Conservation (phyloP, 2,113 vertebrate species). For the Euleptes europaea region DNA sequence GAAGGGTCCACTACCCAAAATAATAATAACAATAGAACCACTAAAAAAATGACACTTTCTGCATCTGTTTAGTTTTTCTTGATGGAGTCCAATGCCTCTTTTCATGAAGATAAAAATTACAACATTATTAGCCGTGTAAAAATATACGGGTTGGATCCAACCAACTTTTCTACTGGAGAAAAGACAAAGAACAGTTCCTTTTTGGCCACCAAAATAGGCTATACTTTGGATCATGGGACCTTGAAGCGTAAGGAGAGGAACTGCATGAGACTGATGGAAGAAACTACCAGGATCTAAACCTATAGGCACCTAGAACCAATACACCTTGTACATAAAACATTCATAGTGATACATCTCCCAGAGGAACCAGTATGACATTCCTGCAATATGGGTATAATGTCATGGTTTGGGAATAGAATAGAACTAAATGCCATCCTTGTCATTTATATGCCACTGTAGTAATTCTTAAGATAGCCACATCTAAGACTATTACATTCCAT, state of each 20-base stretch:
- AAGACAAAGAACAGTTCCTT: too few species aligned
- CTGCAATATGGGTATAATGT: background rate
- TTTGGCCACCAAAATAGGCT: too few species aligned
- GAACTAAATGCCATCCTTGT: background rate
- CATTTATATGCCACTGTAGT: background rate
- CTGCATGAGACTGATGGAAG: too few species aligned
- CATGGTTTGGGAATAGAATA: background rate
- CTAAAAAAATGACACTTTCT: background rate
- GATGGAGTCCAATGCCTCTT: background rate
- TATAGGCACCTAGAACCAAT: conserved; percentile 3
- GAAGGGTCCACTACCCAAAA: background rate
- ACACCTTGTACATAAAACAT: background rate
- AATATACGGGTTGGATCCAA: background rate
- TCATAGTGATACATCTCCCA: background rate
- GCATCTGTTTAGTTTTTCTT: background rate
- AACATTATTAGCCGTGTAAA: background rate
- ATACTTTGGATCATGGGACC: too few species aligned
- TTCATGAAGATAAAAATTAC: background rate
- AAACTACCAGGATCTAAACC: too few species aligned
- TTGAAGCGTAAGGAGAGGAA: too few species aligned
- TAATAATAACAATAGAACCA: background rate
- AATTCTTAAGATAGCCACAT: background rate
- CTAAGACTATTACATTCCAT: background rate
- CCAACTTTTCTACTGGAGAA: too few species aligned
- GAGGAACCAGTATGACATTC: background rate